These are phyloP conservation scores for Poeciliopsis turneri DNA, from an alignment of 2,797 vertebrate species.

Conservation along the genomic window DNA sequence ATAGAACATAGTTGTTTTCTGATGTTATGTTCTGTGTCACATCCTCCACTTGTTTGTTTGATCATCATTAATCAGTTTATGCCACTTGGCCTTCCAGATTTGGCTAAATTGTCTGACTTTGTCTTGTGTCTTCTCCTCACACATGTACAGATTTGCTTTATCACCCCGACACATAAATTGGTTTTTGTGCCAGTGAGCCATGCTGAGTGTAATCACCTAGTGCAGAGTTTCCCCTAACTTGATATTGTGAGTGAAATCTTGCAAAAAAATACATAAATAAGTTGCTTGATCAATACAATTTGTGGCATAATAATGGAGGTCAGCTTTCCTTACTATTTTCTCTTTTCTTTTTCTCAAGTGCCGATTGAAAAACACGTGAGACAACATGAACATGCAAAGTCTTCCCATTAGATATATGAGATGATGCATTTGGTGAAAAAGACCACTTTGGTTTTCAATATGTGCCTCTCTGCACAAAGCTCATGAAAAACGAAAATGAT, in stretches of 20 bases:
- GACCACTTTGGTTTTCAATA: conserved; percentile 4
- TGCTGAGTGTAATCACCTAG: not conserved
- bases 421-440: conserved; percentile 18
- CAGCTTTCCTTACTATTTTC: not conserved
- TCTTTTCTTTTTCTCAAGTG: not conserved
- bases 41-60: not conserved
- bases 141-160: not conserved
- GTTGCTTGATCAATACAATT: not conserved
- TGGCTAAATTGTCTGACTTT: not conserved
- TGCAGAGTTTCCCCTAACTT: not conserved
- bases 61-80: not conserved
- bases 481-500: conserved; percentile 55
- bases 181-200: not conserved
- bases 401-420: not conserved
- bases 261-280: not conserved
- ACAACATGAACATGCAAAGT: not conserved
- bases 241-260: not conserved
- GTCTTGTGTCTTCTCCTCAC: not conserved
- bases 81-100: not conserved
- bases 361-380: not conserved
- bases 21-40: not conserved
- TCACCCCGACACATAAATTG: not conserved
- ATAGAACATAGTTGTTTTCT: not conserved
- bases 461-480: conserved; percentile 29
- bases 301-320: not conserved